Conservation (phyloP, 2,113 vertebrate genomes). For the Melospiza georgiana region DNA sequence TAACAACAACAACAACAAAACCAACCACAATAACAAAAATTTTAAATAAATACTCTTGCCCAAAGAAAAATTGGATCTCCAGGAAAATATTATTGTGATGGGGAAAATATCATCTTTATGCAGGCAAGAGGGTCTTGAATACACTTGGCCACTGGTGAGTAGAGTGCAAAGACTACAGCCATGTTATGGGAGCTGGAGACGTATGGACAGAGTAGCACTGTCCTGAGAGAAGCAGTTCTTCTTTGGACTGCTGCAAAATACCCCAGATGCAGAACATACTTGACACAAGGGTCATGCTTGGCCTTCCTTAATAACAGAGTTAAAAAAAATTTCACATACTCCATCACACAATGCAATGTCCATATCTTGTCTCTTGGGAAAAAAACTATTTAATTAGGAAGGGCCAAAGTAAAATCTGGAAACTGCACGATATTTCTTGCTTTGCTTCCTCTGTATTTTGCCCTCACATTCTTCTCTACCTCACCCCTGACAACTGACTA, state of each 20-base stretch:
- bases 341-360: neutral
- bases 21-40: neutral
- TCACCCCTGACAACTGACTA: neutral
- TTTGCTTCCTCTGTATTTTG: neutral
- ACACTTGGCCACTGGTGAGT: accelerated
- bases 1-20: neutral
- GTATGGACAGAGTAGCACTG: neutral
- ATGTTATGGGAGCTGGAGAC: neutral
- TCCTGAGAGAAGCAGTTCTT: neutral
- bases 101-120: neutral
- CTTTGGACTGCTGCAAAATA: neutral
- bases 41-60: neutral
- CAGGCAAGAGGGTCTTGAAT: neutral
- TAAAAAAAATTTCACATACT: neutral
- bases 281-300: neutral
- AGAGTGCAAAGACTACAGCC: neutral
- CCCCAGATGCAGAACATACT: neutral
- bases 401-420: neutral
- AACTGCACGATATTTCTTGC: neutral
- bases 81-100: neutral
- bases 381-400: neutral
- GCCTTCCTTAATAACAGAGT: neutral
- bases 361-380: neutral
- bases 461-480: neutral
- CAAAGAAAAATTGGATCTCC: neutral